Percentiles rank a stretch among this genome's conserved stretches.
Conservation (phyloP, 2,113 vertebrate genomes). For the Lepisosteus oculatus region DNA sequence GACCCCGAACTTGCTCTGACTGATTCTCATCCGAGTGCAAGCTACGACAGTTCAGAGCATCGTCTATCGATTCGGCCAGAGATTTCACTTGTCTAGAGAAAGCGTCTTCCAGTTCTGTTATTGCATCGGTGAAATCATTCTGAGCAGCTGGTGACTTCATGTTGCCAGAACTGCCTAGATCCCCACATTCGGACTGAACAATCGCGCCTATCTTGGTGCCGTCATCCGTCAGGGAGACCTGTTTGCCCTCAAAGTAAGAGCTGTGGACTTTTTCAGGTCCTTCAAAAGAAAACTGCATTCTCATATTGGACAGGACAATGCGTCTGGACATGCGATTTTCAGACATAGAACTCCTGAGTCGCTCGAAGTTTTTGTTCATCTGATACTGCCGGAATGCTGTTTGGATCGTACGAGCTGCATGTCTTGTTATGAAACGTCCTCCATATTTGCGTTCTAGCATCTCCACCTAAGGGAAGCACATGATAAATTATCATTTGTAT, state of each 20-base stretch:
- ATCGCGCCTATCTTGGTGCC: slow-evolving; percentile 74
- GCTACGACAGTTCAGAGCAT: slow-evolving; percentile 91
- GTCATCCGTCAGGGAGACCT: slow-evolving; percentile 84
- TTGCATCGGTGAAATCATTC: slow-evolving; percentile 85
- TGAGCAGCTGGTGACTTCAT: slow-evolving; percentile 76
- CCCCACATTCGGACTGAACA: slow-evolving; percentile 73
- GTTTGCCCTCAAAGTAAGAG: slow-evolving; percentile 94
- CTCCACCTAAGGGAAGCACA: slow-evolving; percentile 77
- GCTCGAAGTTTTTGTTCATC: slow-evolving; percentile 98
- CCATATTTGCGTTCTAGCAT: slow-evolving; percentile 99
- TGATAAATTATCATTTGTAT: slow-evolving; percentile 12
- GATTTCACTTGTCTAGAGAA: slow-evolving; percentile 96
- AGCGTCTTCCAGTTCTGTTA: slow-evolving; percentile 93
- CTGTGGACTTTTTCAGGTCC: slow-evolving; percentile 95
- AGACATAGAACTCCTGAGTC: slow-evolving; percentile 96
- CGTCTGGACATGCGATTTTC: slow-evolving; percentile 97
- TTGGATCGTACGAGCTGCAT: slow-evolving; percentile 95
- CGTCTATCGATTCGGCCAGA: slow-evolving; percentile 92
- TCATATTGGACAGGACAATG: slow-evolving; percentile 97
- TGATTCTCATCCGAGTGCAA: slow-evolving; percentile 80
- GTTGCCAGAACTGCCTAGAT: slow-evolving; percentile 66
- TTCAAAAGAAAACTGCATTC: slow-evolving; percentile 99
- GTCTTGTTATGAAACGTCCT: slow-evolving; percentile 94
- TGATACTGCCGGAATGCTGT: slow-evolving; percentile 98
- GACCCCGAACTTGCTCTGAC: slow-evolving; percentile 58